phyloP scores from a whole-genome alignment of 2,888 invertebrate species.

The Alviniconcha strummeri region DNA sequence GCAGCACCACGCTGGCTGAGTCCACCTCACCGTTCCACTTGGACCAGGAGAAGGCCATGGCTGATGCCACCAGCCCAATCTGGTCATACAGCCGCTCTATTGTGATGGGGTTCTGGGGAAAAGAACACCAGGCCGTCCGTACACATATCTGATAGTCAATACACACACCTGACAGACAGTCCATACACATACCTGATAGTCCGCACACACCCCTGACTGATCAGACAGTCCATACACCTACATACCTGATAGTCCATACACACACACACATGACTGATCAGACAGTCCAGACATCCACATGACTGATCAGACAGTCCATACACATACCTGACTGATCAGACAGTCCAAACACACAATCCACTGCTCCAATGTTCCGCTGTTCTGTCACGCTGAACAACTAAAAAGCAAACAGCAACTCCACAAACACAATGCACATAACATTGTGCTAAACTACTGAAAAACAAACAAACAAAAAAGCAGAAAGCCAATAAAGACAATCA shows the following conservation, averaged over 20 bases:
- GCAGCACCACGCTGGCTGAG: conserved; percentile 64
- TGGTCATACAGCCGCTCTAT: conserved; percentile 70
- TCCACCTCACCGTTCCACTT: conserved; percentile 70
- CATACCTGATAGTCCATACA: neutral
- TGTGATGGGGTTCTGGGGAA: conserved; percentile 62
- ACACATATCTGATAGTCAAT: neutral
- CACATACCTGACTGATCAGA: too few species aligned
- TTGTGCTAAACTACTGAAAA: too few species aligned
- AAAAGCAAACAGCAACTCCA: too few species aligned
- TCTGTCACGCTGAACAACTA: too few species aligned
- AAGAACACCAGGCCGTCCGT: neutral
- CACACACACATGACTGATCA: neutral
- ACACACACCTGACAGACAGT: neutral
- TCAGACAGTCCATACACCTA: neutral
- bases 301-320: too few species aligned
- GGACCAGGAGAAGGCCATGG: conserved; percentile 71
- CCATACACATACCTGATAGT: neutral
- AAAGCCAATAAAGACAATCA: too few species aligned
- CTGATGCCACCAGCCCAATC: conserved; percentile 69
- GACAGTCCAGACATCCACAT: neutral
- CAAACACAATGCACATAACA: too few species aligned
- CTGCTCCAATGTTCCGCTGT: too few species aligned
- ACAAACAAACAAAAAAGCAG: too few species aligned
- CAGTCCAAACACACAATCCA: too few species aligned
- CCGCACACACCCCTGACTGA: neutral